Conservation (phyloP, 2,113 vertebrate species). For the Gulo gulo region DNA sequence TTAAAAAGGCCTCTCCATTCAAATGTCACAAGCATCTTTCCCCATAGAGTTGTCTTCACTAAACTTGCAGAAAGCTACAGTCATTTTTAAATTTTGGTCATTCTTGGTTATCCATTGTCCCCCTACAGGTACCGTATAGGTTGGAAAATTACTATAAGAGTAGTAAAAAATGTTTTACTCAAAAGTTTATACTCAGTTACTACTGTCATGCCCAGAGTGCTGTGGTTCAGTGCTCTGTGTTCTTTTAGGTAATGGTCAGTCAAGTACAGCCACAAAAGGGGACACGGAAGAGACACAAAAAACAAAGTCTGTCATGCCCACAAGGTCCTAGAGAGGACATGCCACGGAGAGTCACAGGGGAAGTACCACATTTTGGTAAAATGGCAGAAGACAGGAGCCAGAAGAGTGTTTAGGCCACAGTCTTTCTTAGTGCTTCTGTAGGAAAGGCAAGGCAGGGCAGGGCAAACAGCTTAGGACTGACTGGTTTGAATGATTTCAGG, state of each 20-base stretch:
- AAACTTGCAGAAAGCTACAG: background rate
- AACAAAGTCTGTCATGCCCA: background rate
- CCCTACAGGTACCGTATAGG: background rate
- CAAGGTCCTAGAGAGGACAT: background rate
- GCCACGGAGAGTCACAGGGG: background rate
- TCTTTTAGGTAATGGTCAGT: background rate
- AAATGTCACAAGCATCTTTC: background rate
- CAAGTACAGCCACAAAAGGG: background rate
- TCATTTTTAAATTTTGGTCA: background rate
- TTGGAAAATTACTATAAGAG: background rate
- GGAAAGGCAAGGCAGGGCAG: background rate
- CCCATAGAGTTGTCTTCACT: background rate
- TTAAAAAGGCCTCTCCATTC: background rate
- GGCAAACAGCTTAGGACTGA: background rate
- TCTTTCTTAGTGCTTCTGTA: background rate
- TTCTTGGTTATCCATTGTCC: background rate
- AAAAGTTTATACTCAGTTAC: background rate
- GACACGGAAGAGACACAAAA: background rate
- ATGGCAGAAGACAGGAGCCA: background rate
- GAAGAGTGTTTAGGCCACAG: background rate
- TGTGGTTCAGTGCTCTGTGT: background rate
- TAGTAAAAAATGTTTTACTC: background rate
- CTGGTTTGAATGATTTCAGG: background rate
- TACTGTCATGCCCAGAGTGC: too few species aligned
- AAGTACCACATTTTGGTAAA: background rate